phyloP scores from a whole-genome alignment of 2,888 invertebrate species.

The Bruchidius siliquastri region DNA sequence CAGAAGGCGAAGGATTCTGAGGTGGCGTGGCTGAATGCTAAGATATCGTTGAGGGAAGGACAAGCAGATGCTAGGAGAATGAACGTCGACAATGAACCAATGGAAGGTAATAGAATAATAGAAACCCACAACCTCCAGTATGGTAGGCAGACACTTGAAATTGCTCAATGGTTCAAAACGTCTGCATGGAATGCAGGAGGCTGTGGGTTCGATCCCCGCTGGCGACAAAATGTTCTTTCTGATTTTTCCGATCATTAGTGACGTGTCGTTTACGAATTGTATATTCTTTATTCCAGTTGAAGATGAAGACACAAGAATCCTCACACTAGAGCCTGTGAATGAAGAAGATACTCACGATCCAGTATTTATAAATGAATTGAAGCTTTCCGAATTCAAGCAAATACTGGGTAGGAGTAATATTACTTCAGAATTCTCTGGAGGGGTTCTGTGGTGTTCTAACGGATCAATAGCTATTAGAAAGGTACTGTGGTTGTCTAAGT shows the following conservation, averaged over 20 bases:
- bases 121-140: too few relatives aligned
- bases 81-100: conserved; percentile 47
- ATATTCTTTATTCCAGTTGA: conserved; percentile 40
- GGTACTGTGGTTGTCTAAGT: conserved; percentile 51
- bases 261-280: too few relatives aligned
- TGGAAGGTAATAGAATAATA: conserved; percentile 39
- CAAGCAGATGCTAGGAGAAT: conserved; percentile 54
- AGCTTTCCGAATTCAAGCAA: conserved; percentile 87
- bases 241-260: too few relatives aligned
- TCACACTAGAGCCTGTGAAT: conserved; percentile 64
- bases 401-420: conserved; percentile 70
- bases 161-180: too few relatives aligned
- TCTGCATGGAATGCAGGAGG: too few relatives aligned
- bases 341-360: conserved; percentile 68
- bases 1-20: conserved; percentile 84
- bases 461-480: conserved; percentile 83
- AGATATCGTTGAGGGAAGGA: conserved; percentile 60
- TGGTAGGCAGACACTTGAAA: too few relatives aligned
- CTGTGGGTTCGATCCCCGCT: too few relatives aligned
- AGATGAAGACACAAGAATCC: conserved; percentile 55
- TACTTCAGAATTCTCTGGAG: conserved; percentile 82
- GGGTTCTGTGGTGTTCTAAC: conserved; percentile 91
- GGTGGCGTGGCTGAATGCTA: conserved; percentile 92
- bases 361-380: conserved; percentile 88
- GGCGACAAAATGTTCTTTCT: too few relatives aligned